Evolutionary conservation across 2,888 invertebrate genomes (phyloP).

Genomic region (Orthosia gothica): DNA sequence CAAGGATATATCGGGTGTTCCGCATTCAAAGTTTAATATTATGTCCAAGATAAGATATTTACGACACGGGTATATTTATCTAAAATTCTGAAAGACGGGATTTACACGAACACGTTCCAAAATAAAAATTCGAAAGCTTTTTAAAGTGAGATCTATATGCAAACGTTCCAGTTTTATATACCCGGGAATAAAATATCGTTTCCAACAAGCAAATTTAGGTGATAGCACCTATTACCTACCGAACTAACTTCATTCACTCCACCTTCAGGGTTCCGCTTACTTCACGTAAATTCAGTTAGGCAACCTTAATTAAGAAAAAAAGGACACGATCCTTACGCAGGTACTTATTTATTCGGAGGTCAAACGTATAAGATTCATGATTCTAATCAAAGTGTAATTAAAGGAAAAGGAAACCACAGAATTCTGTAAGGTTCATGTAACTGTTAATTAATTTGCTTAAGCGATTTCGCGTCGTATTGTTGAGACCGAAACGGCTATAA

Average conservation of each 20-base stretch:
- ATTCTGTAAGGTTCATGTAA: conserved; percentile 59
- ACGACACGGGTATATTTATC: conserved; percentile 7
- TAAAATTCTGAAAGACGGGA: conserved; percentile 30
- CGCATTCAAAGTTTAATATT: conserved; percentile 20
- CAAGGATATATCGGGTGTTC: conserved; percentile 6
- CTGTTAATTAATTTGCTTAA: conserved; percentile 55
- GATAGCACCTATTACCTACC: conserved; percentile 48
- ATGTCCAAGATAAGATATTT: conserved; percentile 24
- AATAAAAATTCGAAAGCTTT: conserved; percentile 49
- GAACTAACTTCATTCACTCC: conserved; percentile 65
- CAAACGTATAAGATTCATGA: conserved; percentile 68
- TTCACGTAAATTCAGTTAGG: conserved; percentile 68
- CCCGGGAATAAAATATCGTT: conserved; percentile 37
- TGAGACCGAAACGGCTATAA: conserved; percentile 22
- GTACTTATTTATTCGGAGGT: conserved; percentile 69
- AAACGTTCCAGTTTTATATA: conserved; percentile 32
- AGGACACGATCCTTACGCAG: conserved; percentile 66
- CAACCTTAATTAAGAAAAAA: conserved; percentile 72
- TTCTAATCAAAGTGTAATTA: conserved; percentile 69
- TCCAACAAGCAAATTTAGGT: conserved; percentile 38
- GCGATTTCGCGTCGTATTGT: conserved; percentile 48
- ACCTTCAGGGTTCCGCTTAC: conserved; percentile 60
- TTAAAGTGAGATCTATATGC: conserved; percentile 43
- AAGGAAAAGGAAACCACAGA: conserved; percentile 67
- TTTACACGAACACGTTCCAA: conserved; percentile 35